These are phyloP conservation scores for Rutpela maculata DNA, from an alignment of 2,888 invertebrate species.

Conservation along the genomic window DNA sequence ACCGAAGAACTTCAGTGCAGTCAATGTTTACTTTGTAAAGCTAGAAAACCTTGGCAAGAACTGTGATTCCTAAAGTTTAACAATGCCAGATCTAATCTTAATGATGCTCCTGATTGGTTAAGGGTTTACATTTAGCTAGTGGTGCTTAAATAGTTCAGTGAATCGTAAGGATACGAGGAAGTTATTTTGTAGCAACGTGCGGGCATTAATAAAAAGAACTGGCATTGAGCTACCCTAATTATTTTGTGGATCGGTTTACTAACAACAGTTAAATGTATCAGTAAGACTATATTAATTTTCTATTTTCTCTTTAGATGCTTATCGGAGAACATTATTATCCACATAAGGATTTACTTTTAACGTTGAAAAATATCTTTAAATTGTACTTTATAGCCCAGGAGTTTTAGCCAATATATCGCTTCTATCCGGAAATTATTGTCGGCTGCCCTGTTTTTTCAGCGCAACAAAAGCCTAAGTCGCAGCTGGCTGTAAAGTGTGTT, in stretches of 20 bases:
- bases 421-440: too few relatives aligned
- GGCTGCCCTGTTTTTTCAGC: too few relatives aligned
- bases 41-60: background rate
- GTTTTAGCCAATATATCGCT: too few relatives aligned
- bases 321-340: too few relatives aligned
- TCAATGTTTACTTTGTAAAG: background rate
- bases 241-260: background rate
- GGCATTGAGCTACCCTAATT: background rate
- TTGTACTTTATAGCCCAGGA: too few relatives aligned
- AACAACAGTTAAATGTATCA: background rate
- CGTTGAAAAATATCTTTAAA: too few relatives aligned
- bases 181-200: background rate
- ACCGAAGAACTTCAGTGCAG: background rate
- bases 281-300: background rate
- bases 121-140: background rate
- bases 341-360: too few relatives aligned
- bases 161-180: background rate
- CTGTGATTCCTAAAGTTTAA: background rate
- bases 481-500: too few relatives aligned
- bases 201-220: background rate
- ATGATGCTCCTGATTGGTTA: slow-evolving; percentile 7
- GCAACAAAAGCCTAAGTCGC: too few relatives aligned
- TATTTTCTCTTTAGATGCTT: too few relatives aligned
- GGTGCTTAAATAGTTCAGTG: slow-evolving; percentile 1
- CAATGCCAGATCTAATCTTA: background rate